Conservation (phyloP, 2,888 invertebrate genomes). For the Byasa hedistus region DNA sequence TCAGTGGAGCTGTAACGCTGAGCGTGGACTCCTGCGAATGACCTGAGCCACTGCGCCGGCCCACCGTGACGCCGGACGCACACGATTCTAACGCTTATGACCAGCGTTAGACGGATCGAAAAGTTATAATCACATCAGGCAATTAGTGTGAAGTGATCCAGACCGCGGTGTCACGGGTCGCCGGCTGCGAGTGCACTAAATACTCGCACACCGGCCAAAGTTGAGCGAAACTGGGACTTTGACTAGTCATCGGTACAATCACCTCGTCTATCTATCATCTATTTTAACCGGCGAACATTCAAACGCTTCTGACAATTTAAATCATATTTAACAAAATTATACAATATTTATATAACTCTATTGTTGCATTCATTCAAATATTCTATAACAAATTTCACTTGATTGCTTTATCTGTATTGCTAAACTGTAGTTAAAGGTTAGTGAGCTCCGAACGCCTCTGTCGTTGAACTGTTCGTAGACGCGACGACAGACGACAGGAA, state of each 20-base stretch:
- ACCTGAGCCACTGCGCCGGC: constrained; percentile 41
- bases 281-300: too few relatives aligned
- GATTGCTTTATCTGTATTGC: too few relatives aligned
- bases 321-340: too few relatives aligned
- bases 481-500: constrained; percentile 29
- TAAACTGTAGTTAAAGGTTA: too few relatives aligned
- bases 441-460: neutral
- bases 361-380: too few relatives aligned
- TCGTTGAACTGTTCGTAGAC: constrained; percentile 23
- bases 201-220: constrained; percentile 6
- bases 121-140: constrained; percentile 45
- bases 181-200: constrained; percentile 37
- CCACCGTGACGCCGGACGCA: constrained; percentile 6
- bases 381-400: too few relatives aligned
- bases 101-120: constrained; percentile 33
- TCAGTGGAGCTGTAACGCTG: too few relatives aligned
- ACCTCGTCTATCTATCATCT: neutral
- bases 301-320: too few relatives aligned
- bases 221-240: constrained; percentile 4
- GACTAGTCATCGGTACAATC: constrained; percentile 18
- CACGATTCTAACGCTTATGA: constrained; percentile 35
- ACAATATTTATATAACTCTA: too few relatives aligned
- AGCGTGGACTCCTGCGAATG: constrained; percentile 67
- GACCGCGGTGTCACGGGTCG: constrained; percentile 59
- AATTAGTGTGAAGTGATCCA: constrained; percentile 56